Conservation (phyloP, 1,140 invertebrate species). For the Metaphire vulgaris region DNA sequence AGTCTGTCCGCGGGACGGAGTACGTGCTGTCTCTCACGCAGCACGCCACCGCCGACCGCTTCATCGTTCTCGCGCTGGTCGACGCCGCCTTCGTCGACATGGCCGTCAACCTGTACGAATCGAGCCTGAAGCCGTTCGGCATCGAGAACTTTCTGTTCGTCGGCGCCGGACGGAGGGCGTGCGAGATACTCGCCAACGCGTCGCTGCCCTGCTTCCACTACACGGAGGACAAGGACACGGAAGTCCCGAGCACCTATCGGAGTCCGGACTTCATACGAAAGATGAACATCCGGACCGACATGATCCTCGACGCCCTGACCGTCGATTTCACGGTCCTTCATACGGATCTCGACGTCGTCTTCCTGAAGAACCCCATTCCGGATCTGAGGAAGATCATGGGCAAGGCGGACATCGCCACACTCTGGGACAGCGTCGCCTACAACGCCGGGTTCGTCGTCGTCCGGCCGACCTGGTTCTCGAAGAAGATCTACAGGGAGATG, state of each 20-base stretch:
- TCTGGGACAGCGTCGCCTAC: constrained; percentile 21
- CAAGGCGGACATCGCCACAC: constrained; percentile 16
- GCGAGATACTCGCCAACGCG: neutral
- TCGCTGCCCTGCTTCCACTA: constrained; percentile 8
- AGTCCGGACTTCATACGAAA: constrained; percentile 23
- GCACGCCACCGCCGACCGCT: too few species aligned
- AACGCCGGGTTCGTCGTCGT: constrained; percentile 28
- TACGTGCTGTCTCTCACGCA: too few species aligned
- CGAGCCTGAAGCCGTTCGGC: constrained; percentile 1
- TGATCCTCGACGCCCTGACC: constrained; percentile 21
- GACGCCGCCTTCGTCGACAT: constrained; percentile 23
- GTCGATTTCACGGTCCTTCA: constrained; percentile 18
- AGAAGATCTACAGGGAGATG: constrained; percentile 21
- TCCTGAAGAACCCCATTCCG: constrained; percentile 21
- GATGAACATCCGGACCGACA: constrained; percentile 25
- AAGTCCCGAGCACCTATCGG: neutral
- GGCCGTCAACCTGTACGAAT: constrained; percentile 19
- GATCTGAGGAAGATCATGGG: constrained; percentile 5
- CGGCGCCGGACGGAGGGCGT: neutral
- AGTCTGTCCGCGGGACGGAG: neutral
- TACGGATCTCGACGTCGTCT: constrained; percentile 21
- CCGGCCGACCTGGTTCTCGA: neutral
- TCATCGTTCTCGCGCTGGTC: constrained; percentile 22
- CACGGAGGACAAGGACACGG: neutral
- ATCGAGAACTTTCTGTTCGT: constrained; percentile 23